phyloP scores from a whole-genome alignment of 2,113 vertebrate species.

The Leucopternis melanops region DNA sequence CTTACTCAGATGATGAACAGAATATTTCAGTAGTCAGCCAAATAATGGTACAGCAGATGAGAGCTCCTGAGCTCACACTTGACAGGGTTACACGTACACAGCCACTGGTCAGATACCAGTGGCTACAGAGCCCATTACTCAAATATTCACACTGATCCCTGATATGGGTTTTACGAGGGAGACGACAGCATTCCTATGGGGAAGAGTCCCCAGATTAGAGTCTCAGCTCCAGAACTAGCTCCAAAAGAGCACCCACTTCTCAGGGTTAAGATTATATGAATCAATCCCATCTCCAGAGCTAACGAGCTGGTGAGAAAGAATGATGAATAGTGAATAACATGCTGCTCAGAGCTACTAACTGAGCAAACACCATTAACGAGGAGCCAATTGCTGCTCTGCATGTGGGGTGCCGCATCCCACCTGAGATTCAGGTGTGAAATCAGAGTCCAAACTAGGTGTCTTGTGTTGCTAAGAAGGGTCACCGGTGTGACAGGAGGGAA shows the following conservation, averaged over 20 bases:
- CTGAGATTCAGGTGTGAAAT: neutral
- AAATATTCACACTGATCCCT: neutral
- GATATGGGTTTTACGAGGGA: rapidly evolving
- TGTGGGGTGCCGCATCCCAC: neutral
- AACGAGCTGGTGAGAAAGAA: neutral
- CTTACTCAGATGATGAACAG: neutral
- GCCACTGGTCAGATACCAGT: neutral
- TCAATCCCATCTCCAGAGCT: neutral
- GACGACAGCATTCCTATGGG: neutral
- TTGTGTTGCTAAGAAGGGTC: neutral
- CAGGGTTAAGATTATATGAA: neutral
- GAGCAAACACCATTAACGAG: neutral
- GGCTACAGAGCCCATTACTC: neutral
- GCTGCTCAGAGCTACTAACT: neutral
- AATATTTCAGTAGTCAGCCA: neutral
- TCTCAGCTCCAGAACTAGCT: neutral
- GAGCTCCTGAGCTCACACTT: no score
- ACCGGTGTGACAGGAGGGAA: neutral
- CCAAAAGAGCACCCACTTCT: neutral
- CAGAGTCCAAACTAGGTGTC: neutral
- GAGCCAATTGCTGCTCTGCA: neutral
- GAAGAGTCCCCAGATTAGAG: neutral
- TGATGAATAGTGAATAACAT: neutral
- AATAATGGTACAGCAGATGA: no score
- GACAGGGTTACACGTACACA: neutral